A percentile compares a stretch with the other conserved stretches of the same genome.
phyloP scores from a whole-genome alignment of 1,140 invertebrate genomes.

The Procambarus virginalis region DNA sequence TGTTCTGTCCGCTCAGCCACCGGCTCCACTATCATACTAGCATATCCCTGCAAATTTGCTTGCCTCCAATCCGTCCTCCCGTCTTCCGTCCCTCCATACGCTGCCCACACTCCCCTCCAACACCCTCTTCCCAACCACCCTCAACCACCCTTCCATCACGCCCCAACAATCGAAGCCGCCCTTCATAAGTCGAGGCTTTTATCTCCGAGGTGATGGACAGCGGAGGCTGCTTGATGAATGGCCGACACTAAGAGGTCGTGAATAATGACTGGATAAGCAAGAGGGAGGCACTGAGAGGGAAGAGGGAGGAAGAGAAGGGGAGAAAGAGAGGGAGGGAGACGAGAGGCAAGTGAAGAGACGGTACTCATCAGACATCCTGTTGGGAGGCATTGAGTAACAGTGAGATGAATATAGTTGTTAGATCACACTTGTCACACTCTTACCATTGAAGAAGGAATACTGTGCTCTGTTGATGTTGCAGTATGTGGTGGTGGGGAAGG shows the following conservation, averaged over 20 bases:
- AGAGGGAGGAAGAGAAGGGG: background rate
- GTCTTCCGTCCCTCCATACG: no score
- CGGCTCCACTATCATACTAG: no score
- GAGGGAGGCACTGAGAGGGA: background rate
- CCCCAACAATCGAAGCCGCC: background rate
- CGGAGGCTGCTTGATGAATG: constrained; percentile 30
- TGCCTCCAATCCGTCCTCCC: no score
- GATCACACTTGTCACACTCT: no score
- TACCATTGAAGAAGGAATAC: no score
- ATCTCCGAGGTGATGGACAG: constrained; percentile 41
- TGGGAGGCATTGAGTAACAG: no score
- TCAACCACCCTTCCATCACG: background rate
- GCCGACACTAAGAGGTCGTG: constrained; percentile 1
- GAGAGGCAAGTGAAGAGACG: background rate
- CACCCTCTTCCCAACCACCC: background rate
- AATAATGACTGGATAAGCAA: background rate
- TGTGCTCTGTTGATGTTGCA: no score
- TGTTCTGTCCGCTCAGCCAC: no score
- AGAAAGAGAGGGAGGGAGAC: background rate
- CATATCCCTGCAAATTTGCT: no score
- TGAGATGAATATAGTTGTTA: no score
- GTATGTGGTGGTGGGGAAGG: no score
- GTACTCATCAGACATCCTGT: background rate
- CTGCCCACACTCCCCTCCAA: background rate
- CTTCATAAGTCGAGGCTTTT: constrained; percentile 44